Percentiles rank a stretch among this genome's conserved stretches.
Evolutionary conservation across 2,888 invertebrate species (phyloP).

Genomic region (Mechanitis messenoides): DNA sequence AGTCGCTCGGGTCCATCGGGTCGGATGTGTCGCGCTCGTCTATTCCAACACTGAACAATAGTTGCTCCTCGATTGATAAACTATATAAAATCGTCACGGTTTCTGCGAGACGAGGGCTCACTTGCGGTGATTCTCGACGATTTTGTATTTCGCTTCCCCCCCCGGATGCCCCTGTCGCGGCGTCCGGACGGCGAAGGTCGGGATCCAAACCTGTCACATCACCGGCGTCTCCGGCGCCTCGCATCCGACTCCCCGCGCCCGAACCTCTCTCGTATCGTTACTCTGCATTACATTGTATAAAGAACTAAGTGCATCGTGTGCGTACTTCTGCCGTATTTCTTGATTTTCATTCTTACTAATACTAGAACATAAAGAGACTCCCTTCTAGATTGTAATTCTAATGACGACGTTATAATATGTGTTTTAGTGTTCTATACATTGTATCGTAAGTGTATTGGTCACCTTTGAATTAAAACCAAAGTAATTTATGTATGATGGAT

Average conservation of each 20-base stretch:
- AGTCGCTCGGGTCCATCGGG: slow-evolving; percentile 33
- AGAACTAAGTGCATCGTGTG: slow-evolving; percentile 34
- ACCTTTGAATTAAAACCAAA: slow-evolving; percentile 34
- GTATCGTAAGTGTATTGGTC: slow-evolving; percentile 31
- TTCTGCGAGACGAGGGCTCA: slow-evolving; percentile 60
- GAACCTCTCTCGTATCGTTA: slow-evolving; percentile 47
- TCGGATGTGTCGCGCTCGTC: slow-evolving; percentile 35
- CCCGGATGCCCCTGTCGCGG: slow-evolving; percentile 13
- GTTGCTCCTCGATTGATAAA: slow-evolving; percentile 25
- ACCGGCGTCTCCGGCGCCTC: slow-evolving; percentile 19
- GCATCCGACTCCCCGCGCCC: slow-evolving; percentile 26
- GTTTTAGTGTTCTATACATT: slow-evolving; percentile 42
- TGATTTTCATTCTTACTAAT: slow-evolving; percentile 18
- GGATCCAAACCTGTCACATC: slow-evolving; percentile 33
- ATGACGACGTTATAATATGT: slow-evolving; percentile 42
- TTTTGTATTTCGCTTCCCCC: slow-evolving; percentile 48
- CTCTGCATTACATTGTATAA: slow-evolving; percentile 52
- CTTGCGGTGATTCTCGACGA: slow-evolving; percentile 46
- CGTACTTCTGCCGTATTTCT: slow-evolving; percentile 37
- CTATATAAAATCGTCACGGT: slow-evolving; percentile 50
- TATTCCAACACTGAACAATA: slow-evolving; percentile 25
- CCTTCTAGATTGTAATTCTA: neutral
- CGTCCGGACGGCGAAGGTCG: slow-evolving; percentile 28
- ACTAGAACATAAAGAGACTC: no score
- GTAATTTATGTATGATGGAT: slow-evolving; percentile 28